Conservation (phyloP, 2,113 vertebrate genomes). For the rabbit (Oryctolagus cuniculus) region mOryCun1.1 NC_091440.1:128922001-128922500, state of each 20-base stretch:
- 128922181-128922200: not conserved
- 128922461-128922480: not conserved
- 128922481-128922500: not conserved
- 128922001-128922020: not conserved
- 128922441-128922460: not conserved
- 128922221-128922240: not conserved
- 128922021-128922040: not conserved
- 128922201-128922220: not conserved
- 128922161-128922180: not conserved
- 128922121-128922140: not conserved
- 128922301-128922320: not conserved
- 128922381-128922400: not conserved
- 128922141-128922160: not conserved
- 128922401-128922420: conserved; percentile 21
- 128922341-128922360: not conserved
- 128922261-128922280: not conserved
- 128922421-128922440: not conserved
- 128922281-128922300: not conserved
- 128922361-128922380: not conserved
- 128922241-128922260: not conserved
- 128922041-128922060: not conserved
- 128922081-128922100: not conserved
- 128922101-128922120: not conserved
- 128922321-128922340: not conserved
- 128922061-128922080: not conserved